phyloP scores from a whole-genome alignment of 2,888 invertebrate genomes.

The Acanthoscelides obtectus region DNA sequence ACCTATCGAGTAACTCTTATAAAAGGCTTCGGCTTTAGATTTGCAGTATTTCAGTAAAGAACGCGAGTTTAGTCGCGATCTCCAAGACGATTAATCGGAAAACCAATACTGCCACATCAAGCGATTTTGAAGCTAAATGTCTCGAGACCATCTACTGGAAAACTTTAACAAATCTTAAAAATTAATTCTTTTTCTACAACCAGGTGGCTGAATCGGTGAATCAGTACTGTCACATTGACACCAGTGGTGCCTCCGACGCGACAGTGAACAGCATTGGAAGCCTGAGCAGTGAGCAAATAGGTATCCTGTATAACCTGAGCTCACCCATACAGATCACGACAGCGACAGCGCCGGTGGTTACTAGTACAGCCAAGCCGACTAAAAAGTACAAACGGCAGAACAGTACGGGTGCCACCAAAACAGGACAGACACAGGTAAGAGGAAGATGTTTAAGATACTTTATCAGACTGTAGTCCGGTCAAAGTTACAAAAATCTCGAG shows the following conservation, averaged over 20 bases:
- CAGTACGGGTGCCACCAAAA: constrained; percentile 28
- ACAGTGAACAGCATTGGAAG: constrained; percentile 51
- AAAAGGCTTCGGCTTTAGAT: too few species aligned
- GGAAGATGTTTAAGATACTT: too few species aligned
- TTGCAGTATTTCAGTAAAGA: too few species aligned
- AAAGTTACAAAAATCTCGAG: too few species aligned
- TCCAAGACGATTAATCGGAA: too few species aligned
- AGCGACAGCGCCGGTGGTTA: constrained; percentile 48
- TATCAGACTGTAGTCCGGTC: too few species aligned
- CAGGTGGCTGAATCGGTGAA: constrained; percentile 68
- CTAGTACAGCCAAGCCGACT: constrained; percentile 55
- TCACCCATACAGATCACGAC: constrained; percentile 50
- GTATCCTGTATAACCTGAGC: constrained; percentile 40
- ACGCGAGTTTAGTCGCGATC: too few species aligned
- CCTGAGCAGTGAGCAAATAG: constrained; percentile 40
- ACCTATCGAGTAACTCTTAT: too few species aligned
- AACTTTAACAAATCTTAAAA: too few species aligned
- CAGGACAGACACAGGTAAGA: neutral
- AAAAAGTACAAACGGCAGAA: constrained; percentile 70
- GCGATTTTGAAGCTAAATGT: too few species aligned
- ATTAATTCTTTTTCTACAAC: neutral
- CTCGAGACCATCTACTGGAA: too few species aligned
- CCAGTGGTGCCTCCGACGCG: constrained; percentile 45
- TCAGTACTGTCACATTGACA: constrained; percentile 58
- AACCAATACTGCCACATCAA: too few species aligned